These are phyloP conservation scores for Mythimna albipuncta DNA, from an alignment of 2,888 invertebrate genomes.

Conservation along the genomic window DNA sequence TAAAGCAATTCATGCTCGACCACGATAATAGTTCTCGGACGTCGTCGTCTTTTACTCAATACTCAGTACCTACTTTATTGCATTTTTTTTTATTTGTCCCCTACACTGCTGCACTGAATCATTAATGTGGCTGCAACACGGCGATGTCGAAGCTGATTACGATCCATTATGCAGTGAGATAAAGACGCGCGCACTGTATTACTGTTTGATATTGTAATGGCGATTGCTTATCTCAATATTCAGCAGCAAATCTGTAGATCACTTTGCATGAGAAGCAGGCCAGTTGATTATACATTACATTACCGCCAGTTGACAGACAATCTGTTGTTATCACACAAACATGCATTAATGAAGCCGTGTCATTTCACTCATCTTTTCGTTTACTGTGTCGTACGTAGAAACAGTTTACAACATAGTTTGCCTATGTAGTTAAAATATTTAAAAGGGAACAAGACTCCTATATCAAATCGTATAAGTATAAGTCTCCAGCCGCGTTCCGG, in stretches of 20 bases:
- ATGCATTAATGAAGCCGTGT: not conserved
- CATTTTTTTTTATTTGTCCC: not conserved
- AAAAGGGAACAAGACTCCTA: slow-evolving; percentile 1
- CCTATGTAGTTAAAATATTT: not conserved
- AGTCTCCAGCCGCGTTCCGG: not conserved
- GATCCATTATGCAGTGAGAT: slow-evolving; percentile 4
- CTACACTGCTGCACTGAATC: not conserved
- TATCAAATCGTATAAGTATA: slow-evolving; percentile 3
- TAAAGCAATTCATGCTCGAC: no score
- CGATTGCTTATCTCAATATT: slow-evolving; percentile 13
- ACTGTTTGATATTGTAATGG: not conserved
- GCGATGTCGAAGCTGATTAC: no score
- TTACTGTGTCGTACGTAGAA: not conserved
- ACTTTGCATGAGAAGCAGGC: slow-evolving; percentile 19
- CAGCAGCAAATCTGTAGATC: slow-evolving; percentile 5
- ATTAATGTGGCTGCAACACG: not conserved
- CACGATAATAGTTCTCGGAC: no score
- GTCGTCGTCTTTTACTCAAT: no score
- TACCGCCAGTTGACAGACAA: not conserved
- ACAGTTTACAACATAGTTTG: not conserved
- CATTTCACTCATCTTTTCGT: no score
- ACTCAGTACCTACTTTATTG: no score
- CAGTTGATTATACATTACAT: slow-evolving; percentile 21
- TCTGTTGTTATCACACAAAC: not conserved
- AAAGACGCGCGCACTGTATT: not conserved